Evolutionary conservation across 2,797 vertebrate species (phyloP).

Genomic region (Knipowitschia caucasica): DNA sequence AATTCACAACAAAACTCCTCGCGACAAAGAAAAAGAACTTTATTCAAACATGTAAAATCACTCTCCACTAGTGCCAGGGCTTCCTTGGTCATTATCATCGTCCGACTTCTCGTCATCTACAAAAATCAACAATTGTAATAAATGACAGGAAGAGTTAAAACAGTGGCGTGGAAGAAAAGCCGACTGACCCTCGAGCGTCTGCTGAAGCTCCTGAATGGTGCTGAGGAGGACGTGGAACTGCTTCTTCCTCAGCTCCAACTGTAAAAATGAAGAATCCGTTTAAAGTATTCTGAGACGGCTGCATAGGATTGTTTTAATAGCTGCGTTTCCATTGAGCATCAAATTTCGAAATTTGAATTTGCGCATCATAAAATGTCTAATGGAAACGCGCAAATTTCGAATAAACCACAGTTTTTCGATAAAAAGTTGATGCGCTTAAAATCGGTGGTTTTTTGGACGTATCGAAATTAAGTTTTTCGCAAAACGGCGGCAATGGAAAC

Average conservation of each 20-base stretch:
- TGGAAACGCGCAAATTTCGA: too few species aligned
- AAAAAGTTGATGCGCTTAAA: too few species aligned
- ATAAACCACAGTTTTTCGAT: too few species aligned
- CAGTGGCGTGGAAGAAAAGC: too few species aligned
- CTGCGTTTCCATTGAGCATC: too few species aligned
- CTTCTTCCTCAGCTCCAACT: slow-evolving; percentile 96
- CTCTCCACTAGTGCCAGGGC: slow-evolving; percentile 80
- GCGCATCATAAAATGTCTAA: too few species aligned
- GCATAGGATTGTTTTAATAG: too few species aligned
- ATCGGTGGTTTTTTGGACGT: too few species aligned
- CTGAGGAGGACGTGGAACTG: slow-evolving; percentile 97
- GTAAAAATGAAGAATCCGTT: slow-evolving; percentile 3
- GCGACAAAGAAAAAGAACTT: slow-evolving; percentile 31
- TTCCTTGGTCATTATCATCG: slow-evolving; percentile 82
- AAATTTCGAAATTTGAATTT: too few species aligned
- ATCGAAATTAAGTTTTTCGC: too few species aligned
- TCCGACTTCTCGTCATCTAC: slow-evolving; percentile 95
- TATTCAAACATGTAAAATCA: slow-evolving; percentile 73
- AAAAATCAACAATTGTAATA: slow-evolving; percentile 14
- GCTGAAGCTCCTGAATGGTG: slow-evolving; percentile 97
- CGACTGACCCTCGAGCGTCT: slow-evolving; percentile 97
- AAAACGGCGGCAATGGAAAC: too few species aligned
- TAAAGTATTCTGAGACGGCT: neutral
- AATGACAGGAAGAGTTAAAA: slow-evolving; percentile 1
- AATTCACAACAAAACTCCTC: neutral